Base-by-base conservation (phyloP, 2,797 vertebrate species). In the Pipistrellus pipistrellus region DNA sequence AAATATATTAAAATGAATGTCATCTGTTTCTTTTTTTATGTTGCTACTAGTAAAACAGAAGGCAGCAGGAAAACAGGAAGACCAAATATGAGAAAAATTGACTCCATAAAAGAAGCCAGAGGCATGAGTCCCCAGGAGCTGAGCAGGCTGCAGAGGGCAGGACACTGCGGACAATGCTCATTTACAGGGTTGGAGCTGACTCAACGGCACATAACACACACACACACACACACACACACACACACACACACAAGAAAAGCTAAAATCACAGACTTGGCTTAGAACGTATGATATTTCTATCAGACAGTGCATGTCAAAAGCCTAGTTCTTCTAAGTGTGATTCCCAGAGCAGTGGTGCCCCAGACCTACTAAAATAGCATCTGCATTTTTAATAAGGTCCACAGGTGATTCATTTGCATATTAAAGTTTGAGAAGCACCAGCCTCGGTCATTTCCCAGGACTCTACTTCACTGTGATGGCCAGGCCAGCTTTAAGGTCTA, bases 11-110 rank as follows among this genome's bases (percentile, higher is more conserved):
- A 78, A 64, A 46, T 59, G 44, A 96, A 38, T 51, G 30, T 62
- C 41, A 32, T 53, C 59, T 86, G 13, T 53, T 90, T 88, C 41
- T 80, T 81, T 53, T 51, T 83, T 96, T 92, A 35, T 75, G 73
- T 41, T 46, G 17, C 71, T 73, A 41, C 78, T 73, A 53, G 66
- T 77, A 85, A 55, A 53, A 66, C 3, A 82, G 80, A 82, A 66
- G 59, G 30, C 59, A 23, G 59, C 18, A 46, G 41, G 41, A 82
- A 46, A 64, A 64, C 41, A 82, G 27, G 30, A 82, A 44, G 78
- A 62, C n/a, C 41, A 46, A 46, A 32, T 46, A 46, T 32, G 27
- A 82, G 30, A 46, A 23, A 41, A 27, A 9, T 14, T 23, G 4
- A 32, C 4, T 66, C 30, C 41, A 48, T 64, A 15, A 82, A 66